Evolutionary conservation across 92 coral and sea anemone genomes (phyloP).

Genomic region (Phymanthus crucifer): DNA sequence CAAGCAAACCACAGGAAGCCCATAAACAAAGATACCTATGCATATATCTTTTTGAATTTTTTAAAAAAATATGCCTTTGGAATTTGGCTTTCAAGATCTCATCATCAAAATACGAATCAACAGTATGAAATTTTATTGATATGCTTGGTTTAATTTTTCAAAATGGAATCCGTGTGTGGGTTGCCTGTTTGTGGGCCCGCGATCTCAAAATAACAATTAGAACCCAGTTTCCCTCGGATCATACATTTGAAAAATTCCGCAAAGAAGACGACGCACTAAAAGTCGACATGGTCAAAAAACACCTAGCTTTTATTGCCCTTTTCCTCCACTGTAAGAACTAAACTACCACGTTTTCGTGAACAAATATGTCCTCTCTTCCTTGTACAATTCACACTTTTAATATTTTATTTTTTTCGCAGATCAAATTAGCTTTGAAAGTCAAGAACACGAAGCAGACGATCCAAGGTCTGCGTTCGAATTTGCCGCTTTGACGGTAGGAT

Average conservation of each 20-base stretch:
- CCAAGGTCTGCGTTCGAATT: conserved; percentile 77
- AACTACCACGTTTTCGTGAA: not conserved
- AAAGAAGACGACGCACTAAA: conserved; percentile 1
- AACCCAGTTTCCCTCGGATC: conserved; percentile 26
- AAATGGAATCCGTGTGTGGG: conserved; percentile 5
- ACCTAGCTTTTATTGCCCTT: conserved; percentile 4
- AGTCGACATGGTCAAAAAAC: conserved; percentile 1
- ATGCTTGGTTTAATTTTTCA: not conserved
- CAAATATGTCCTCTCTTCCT: not conserved
- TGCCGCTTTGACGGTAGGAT: conserved; percentile 72
- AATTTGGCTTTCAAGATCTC: not conserved
- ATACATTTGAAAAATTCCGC: conserved; percentile 10
- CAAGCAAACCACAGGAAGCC: conserved; percentile 20
- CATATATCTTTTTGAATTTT: not conserved
- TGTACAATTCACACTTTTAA: not conserved
- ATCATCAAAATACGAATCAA: not conserved
- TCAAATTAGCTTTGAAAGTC: conserved; percentile 33
- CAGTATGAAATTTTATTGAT: not conserved
- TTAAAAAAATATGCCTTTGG: not conserved
- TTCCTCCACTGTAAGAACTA: conserved; percentile 24
- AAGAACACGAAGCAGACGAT: conserved; percentile 66
- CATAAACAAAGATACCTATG: not conserved
- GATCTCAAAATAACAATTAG: conserved; percentile 31
- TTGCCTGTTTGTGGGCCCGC: conserved; percentile 48
- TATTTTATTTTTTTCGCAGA: conserved; percentile 37